Evolutionary conservation across 2,797 vertebrate species (phyloP), one percentile per base, ranked within the genome.

Genomic region (Sciurus vulgaris): DNA sequence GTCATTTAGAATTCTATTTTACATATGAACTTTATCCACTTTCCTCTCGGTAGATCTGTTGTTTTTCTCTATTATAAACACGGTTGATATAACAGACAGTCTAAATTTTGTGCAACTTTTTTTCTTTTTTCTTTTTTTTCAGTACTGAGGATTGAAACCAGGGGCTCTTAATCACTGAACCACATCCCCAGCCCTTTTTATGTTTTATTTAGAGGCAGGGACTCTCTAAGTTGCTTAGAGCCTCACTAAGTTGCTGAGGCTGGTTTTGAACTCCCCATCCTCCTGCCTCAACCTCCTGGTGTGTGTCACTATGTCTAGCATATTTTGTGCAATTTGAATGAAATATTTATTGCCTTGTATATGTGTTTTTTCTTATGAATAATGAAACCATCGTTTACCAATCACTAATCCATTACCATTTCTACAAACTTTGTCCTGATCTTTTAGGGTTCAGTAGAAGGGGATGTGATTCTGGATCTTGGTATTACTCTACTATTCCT

Each of bases 21-120:
- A 38, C 41, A 4, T 2, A 14, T 82, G 41, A 65, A 56, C 0
- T 84, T 86, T 41, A 79, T 54, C 28, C 51, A 72, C 44, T n/a
- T 93, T 83, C 8, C 24, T 86, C 79, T 86, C 49, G 18, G 33
- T 51, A 87, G 28, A 28, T 61, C 4, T 65, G 6, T 49, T 67
- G 85, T 41, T 74, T 93, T 95, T 76, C 38, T 86, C n/a, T 91
- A 14, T 83, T 93, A 84, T 7, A 67, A 51, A 47, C 0, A 47
- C 54, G 44, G 18, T 18, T 82, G 17, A 41, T 20, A 59, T 2
- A 89, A 85, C 59, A 44, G 1, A 86, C 26, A 44, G 14, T 69
- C 33, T 85, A 54, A 70, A 85, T 63, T 93, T 86, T 79, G 30
- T 79, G 67, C 22, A n/a, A 22, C 61, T 7, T 7, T 47, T 47